Evolutionary conservation across 2,113 vertebrate species (phyloP), one percentile per base, ranked within the genome.

Genomic region (Hemichromis elongatus): DNA sequence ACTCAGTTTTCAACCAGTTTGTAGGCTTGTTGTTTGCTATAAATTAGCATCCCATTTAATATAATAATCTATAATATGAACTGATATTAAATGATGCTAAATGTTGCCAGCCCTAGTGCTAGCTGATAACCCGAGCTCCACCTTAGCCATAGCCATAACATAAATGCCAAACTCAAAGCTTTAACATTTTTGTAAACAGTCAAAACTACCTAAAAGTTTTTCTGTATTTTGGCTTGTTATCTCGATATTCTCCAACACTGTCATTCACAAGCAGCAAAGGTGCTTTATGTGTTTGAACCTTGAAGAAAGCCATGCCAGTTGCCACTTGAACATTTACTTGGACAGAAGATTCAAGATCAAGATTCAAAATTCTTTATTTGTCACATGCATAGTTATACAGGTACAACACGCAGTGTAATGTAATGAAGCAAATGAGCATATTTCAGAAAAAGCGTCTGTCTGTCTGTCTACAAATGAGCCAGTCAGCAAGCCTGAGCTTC

Each of bases 211-310:
- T 47, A 3, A 73, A 45, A 7, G 45, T 19, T 0, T 47, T 18
- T 28, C 28, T 73, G 40, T 0, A 1, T 6, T 45, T 61, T 1
- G 10, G 3, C 2, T 37, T 35, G 28, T 28, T 47, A 28, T 47
- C 42, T 19, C 9, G 68, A 47, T 28, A 16, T 19, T 18, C 16
- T 47, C 45, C 45, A 47, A 47, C 18, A 9, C 47, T 9, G 50
- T n/a, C 42, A 47, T 45, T 7, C 28, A 70, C 63, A 26, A 63
- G 61, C 61, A 66, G 13, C 0, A 26, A 1, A 1, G 68, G 42
- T 47, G 42, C 68, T 47, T 40, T 24, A 47, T 11, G 26, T 50
- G 45, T 75, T 50, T 75, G 9, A 0, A 54, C 19, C n/a, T 54
- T 54, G 52, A 10, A 5, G 9, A 54, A 54, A 0, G 16, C 42